Evolutionary conservation across 2,113 vertebrate genomes (phyloP).

Genomic region (Acanthochromis polyacanthus): DNA sequence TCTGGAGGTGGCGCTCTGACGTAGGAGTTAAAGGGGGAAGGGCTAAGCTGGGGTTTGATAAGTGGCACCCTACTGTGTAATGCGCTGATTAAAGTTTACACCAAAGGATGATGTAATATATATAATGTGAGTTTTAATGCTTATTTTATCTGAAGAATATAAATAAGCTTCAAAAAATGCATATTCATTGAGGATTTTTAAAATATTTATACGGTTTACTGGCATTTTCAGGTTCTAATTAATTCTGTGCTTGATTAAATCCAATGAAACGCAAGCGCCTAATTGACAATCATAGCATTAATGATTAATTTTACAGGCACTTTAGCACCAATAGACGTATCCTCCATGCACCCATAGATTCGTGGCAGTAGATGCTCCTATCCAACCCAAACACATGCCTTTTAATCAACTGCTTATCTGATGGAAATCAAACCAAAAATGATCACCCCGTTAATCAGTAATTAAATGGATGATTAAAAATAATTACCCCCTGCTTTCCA

Average conservation of each 20-base stretch:
- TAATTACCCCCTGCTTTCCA: slow-evolving; percentile 38
- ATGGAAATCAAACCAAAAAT: slow-evolving; percentile 48
- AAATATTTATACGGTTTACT: slow-evolving; percentile 9
- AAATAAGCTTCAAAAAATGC: background rate
- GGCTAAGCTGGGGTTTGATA: background rate
- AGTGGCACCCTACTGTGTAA: background rate
- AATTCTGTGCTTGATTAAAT: slow-evolving; percentile 49
- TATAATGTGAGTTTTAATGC: background rate
- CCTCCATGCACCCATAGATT: slow-evolving; percentile 10
- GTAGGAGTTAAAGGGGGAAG: slow-evolving; percentile 28
- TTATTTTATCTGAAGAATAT: background rate
- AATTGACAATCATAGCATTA: slow-evolving; percentile 43
- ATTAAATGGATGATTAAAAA: slow-evolving; percentile 57
- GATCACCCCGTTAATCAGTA: slow-evolving; percentile 51
- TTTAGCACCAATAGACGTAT: slow-evolving; percentile 14
- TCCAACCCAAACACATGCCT: slow-evolving; percentile 28
- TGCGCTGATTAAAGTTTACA: background rate
- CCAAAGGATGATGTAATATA: background rate
- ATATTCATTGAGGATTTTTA: background rate
- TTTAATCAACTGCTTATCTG: slow-evolving; percentile 47
- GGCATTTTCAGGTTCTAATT: slow-evolving; percentile 42
- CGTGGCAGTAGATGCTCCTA: background rate
- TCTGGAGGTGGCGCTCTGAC: slow-evolving; percentile 51
- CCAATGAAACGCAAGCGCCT: slow-evolving; percentile 14
- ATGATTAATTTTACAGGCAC: slow-evolving; percentile 45